phyloP scores from a whole-genome alignment of 2,797 vertebrate species.

The Syncerus caffer region DNA sequence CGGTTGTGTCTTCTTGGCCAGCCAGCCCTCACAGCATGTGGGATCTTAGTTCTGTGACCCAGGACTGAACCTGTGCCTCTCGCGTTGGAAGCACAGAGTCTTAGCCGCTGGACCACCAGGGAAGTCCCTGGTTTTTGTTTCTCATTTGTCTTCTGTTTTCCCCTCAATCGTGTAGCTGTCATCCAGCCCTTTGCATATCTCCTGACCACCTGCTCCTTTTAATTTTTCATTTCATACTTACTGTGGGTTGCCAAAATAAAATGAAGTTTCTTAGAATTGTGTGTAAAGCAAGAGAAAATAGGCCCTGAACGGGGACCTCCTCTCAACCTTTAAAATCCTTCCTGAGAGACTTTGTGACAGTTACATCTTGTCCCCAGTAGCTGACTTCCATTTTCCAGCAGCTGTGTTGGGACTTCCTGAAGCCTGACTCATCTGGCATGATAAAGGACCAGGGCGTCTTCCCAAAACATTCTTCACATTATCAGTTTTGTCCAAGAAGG shows the following conservation, averaged over 20 bases:
- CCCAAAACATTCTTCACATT: not conserved
- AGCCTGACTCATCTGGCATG: no score
- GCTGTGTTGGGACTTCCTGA: not conserved
- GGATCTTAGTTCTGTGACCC: not conserved
- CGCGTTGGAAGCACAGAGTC: fast-evolving
- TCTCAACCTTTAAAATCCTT: not conserved
- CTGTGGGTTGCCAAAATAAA: not conserved
- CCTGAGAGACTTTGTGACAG: not conserved
- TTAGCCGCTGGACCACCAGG: not conserved
- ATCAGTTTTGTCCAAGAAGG: not conserved
- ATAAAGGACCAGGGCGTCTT: not conserved
- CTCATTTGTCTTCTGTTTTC: not conserved
- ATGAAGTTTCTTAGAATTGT: not conserved
- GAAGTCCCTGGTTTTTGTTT: not conserved
- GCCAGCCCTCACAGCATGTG: not conserved
- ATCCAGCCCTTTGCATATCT: not conserved
- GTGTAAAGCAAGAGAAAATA: not conserved
- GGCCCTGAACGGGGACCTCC: not conserved
- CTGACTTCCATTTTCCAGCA: not conserved
- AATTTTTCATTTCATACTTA: not conserved
- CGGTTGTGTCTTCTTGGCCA: not conserved
- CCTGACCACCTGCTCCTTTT: not conserved
- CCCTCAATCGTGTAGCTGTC: not conserved
- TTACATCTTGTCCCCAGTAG: not conserved
- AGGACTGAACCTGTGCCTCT: not conserved